A percentile compares a stretch with the other conserved stretches of the same genome.
Evolutionary conservation across 35 echinoderm and acorn worm genomes (phyloP).

Genomic region (Chiridota heheva): DNA sequence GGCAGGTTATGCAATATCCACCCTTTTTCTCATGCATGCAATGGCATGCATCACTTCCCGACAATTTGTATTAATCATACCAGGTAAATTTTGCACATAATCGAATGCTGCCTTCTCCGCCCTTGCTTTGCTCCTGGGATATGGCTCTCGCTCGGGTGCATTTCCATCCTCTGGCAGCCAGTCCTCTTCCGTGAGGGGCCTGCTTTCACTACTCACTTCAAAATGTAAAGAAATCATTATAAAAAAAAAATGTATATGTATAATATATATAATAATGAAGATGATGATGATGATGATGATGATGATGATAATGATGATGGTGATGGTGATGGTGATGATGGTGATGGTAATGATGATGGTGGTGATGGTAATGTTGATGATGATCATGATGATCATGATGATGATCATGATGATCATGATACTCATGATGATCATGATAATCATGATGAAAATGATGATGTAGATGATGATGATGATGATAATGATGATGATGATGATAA

Average conservation of each 20-base stretch:
- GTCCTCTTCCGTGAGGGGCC: too few relatives aligned
- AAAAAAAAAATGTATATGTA: neutral
- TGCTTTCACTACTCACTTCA: too few relatives aligned
- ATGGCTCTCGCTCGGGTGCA: too few relatives aligned
- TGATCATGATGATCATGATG: neutral
- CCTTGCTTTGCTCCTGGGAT: too few relatives aligned
- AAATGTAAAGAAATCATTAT: too few relatives aligned
- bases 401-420: conserved; percentile 1
- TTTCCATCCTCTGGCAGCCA: too few relatives aligned
- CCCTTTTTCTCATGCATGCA: neutral
- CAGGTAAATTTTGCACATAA: too few relatives aligned
- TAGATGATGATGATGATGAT: neutral
- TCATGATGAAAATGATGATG: neutral
- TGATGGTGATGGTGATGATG: neutral
- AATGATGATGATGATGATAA: conserved; percentile 8
- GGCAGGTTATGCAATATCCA: neutral
- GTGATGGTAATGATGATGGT: conserved; percentile 4
- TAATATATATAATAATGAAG: neutral
- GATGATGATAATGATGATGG: neutral
- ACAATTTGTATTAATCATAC: too few relatives aligned
- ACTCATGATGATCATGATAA: neutral
- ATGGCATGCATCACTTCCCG: too few relatives aligned
- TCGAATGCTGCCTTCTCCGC: too few relatives aligned
- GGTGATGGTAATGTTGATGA: conserved; percentile 1
- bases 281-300: neutral